These are phyloP conservation scores for Drosophila mimetica DNA, from an alignment of 2,888 invertebrate genomes.

Conservation along the genomic window DNA sequence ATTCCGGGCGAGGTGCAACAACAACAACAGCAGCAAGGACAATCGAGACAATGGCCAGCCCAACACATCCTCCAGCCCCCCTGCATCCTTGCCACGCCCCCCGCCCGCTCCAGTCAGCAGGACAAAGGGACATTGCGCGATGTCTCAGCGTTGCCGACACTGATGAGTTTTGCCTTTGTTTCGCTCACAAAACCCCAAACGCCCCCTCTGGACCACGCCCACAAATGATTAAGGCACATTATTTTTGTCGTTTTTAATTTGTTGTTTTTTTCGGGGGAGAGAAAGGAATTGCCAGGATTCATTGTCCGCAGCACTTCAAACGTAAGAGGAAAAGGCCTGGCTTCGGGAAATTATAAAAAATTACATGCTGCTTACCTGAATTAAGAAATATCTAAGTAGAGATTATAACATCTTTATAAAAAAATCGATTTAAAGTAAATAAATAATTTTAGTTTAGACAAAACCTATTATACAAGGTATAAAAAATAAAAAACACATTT, in stretches of 20 bases:
- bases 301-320: constrained; percentile 74
- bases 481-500: no score
- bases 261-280: constrained; percentile 33
- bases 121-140: constrained; percentile 54
- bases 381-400: neutral
- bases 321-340: constrained; percentile 40
- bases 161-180: constrained; percentile 65
- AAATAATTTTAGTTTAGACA: no score
- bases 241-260: constrained; percentile 78
- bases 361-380: constrained; percentile 6
- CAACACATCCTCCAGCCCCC: constrained; percentile 18
- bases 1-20: constrained; percentile 73
- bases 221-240: constrained; percentile 66
- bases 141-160: constrained; percentile 49
- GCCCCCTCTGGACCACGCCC: constrained; percentile 56
- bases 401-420: neutral
- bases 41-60: constrained; percentile 67
- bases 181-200: constrained; percentile 17
- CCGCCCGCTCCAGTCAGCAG: constrained; percentile 6
- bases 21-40: constrained; percentile 63
- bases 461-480: no score
- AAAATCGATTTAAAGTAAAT: no score
- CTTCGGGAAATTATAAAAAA: constrained; percentile 3
- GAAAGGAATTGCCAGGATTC: constrained; percentile 59
- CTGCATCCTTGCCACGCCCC: constrained; percentile 33